Evolutionary conservation across 2,797 vertebrate species (phyloP), one percentile per base, ranked within the genome.

Genomic region (Acropternis orthonyx): DNA sequence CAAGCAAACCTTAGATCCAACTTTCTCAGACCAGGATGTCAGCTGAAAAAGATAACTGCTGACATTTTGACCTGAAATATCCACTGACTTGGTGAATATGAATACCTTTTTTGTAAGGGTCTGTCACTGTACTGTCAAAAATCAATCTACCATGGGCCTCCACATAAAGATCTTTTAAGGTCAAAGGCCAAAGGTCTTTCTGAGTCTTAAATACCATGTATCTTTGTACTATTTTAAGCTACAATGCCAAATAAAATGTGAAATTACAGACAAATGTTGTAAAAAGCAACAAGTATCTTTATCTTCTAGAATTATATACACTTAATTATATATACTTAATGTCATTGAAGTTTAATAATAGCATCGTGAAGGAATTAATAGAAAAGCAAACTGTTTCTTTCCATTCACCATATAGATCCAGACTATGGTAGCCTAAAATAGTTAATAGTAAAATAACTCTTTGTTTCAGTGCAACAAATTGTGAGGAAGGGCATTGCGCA

Each of bases 21-120:
- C 84, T 94, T 85, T 90, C 55, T 63, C 49, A 92, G 91, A 92
- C 49, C 89, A 92, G 91, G 93, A 97, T 96, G 93, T 96, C 95
- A 96, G 93, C 84, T 96, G 86, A 95, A 93, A 96, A 94, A 95
- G 94, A 96, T 95, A 97, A 94, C 86, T 91, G 87, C 91, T 97
- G 95, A 95, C 96, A 95, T 97, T 95, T 97, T 96, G 96, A 97
- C 97, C 98, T 96, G 96, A 97, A 95, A 94, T 95, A 96, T 96
- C 76, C 95, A 93, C 93, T 87, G 93, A 89, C 88, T 96, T 91
- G 82, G 90, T 91, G 92, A 93, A 82, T 93, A 92, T 97, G 97
- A 98, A 97, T 97, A 92, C 82, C 88, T 95, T 97, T 97, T 97
- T 97, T 98, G 97, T 97, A 93, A 79, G 86, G 39, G 78, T 96